Base-by-base conservation (phyloP, 2,113 vertebrate genomes). In the Dipodomys merriami region DNA sequence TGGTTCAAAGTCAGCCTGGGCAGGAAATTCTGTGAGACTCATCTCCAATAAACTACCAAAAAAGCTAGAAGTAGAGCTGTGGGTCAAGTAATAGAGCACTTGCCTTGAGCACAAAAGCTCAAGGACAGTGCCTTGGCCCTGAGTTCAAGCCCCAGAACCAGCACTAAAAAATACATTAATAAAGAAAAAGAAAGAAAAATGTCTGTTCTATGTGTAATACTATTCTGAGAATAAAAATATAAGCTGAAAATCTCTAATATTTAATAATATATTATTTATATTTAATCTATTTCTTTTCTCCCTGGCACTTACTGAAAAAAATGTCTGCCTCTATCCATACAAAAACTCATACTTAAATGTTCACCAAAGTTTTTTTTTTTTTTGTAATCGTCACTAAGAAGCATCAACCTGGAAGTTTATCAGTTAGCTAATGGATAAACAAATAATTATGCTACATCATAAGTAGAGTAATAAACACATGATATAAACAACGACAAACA, bases 261-360 rank as follows among this genome's bases (percentile, higher is more conserved):
- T n/a, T 74, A 88, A 87, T 62, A 15, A 64, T 33, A 16, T 71
- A 64, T 71, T 68, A 64, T 71, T 68, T 85, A 85, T 5, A 30
- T 86, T 39, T 44, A 15, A 79, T 57, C 67, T 7, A 44, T 1
- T 64, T 44, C 85, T 71, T 90, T 30, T 16, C 4, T 46, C 83
- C 44, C 44, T 65, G 35, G 35, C 64, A 92, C 65, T 90, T 79
- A 80, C 10, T 19, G 53, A 71, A 82, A 15, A 79, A 94, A 20
- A 6, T 83, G 89, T 90, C 2, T 57, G 53, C 23, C 49, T 25
- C 25, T 67, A n/a, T 74, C 39, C 27, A 53, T 57, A 33, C 7
- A 83, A 86, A 95, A 64, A 78, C n/a, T 60, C 57, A 22, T 93
- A 18, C 19, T 82, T 93, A 18, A 94, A 83, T 64, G 67, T 30